Conservation (phyloP, 1,140 invertebrate species). For the Armadillidium nasatum region DNA sequence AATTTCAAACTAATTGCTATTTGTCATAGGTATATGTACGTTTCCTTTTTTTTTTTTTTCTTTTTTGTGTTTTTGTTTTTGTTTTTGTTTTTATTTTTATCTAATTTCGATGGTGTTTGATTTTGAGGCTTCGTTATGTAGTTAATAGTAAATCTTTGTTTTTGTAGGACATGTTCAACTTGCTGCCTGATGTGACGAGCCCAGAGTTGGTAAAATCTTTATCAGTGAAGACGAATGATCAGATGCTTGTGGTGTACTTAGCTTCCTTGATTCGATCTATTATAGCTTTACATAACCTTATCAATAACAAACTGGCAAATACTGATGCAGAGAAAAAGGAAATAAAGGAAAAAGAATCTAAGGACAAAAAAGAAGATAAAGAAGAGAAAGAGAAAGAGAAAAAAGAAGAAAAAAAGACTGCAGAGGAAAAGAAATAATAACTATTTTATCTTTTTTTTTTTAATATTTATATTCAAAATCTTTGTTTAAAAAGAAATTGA, state of each 20-base stretch:
- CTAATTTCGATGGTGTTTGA: too few species aligned
- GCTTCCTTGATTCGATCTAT: constrained; percentile 95
- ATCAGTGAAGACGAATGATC: constrained; percentile 99
- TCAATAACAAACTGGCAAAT: constrained; percentile 98
- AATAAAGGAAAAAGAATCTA: constrained; percentile 50
- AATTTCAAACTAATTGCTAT: too few species aligned
- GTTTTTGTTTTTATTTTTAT: too few species aligned
- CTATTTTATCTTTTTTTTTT: too few species aligned
- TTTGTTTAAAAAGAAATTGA: too few species aligned
- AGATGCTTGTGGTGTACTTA: constrained; percentile 96
- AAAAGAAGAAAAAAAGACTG: constrained; percentile 67
- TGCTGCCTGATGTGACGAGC: constrained; percentile 91
- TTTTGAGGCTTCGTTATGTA: too few species aligned
- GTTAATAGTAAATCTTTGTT: neutral
- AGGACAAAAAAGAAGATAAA: constrained; percentile 70
- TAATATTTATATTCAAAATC: too few species aligned
- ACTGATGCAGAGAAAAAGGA: constrained; percentile 70
- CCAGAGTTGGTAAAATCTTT: constrained; percentile 90
- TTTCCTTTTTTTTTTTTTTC: too few species aligned
- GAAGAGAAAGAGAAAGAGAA: constrained; percentile 63
- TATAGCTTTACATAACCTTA: constrained; percentile 96
- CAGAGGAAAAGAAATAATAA: constrained; percentile 53
- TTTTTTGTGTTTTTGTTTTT: too few species aligned
- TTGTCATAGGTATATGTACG: too few species aligned
- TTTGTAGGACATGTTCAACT: constrained; percentile 93